phyloP scores from a whole-genome alignment of 2,888 invertebrate genomes.

The Atrina japonica region DNA sequence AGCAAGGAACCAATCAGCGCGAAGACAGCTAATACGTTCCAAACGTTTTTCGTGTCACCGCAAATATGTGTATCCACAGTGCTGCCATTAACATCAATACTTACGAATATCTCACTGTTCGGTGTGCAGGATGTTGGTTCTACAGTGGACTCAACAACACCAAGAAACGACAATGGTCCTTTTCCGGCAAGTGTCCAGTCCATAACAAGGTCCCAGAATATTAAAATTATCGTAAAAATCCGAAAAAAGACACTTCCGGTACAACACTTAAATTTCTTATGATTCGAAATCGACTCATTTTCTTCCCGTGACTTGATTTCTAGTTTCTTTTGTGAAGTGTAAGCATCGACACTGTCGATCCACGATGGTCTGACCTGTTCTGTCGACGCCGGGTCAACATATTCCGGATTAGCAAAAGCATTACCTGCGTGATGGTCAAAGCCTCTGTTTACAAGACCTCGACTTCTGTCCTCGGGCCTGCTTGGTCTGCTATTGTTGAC shows the following conservation, averaged over 20 bases:
- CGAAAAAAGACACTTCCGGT: constrained; percentile 10
- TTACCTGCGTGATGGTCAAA: not conserved
- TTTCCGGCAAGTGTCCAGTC: constrained; percentile 33
- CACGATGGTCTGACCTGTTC: constrained; percentile 5
- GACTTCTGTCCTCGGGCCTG: not conserved
- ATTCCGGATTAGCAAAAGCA: not conserved
- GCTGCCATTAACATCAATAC: not conserved
- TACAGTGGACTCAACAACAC: not conserved
- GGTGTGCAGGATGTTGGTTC: not conserved
- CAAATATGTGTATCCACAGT: constrained; percentile 10
- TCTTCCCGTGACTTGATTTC: not conserved
- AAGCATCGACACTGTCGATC: not conserved
- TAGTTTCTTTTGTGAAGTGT: not conserved
- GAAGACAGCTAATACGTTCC: constrained; percentile 34
- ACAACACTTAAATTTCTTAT: too few relatives aligned
- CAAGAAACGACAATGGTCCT: constrained; percentile 14
- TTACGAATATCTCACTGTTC: not conserved
- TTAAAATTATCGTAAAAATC: constrained; percentile 22
- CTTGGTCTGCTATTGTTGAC: constrained; percentile 3
- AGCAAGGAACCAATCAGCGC: constrained; percentile 35
- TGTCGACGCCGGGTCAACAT: not conserved
- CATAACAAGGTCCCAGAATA: constrained; percentile 38
- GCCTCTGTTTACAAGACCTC: not conserved
- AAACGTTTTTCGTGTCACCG: not conserved
- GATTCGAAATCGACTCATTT: too few relatives aligned